phyloP scores from a whole-genome alignment of 2,888 invertebrate genomes.

The Drosophila phalerata region DNA sequence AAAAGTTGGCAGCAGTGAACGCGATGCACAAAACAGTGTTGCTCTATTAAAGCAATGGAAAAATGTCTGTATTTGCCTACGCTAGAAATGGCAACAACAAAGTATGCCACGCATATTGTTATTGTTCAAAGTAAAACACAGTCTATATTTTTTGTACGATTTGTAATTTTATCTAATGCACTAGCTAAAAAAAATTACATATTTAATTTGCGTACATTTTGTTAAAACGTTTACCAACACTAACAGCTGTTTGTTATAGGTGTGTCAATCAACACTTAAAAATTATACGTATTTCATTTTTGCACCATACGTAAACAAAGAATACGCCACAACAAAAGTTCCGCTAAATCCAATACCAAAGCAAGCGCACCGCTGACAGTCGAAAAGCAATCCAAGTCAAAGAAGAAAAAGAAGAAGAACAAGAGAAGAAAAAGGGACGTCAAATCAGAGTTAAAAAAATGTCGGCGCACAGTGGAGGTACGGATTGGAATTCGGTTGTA shows the following conservation, averaged over 20 bases:
- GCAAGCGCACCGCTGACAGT: conserved; percentile 50
- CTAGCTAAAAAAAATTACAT: conserved; percentile 30
- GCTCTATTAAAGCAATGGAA: conserved; percentile 9
- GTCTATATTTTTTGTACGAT: conserved; percentile 38
- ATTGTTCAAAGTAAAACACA: conserved; percentile 16
- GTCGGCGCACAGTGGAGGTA: conserved; percentile 95
- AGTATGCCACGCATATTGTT: conserved; percentile 38
- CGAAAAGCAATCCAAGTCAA: conserved; percentile 45
- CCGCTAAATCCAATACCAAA: conserved; percentile 46
- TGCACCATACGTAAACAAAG: conserved; percentile 57
- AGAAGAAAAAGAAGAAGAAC: conserved; percentile 41
- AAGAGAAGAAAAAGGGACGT: conserved; percentile 48
- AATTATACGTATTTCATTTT: conserved; percentile 43
- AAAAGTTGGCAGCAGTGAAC: too few relatives aligned
- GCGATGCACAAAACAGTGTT: conserved; percentile 39
- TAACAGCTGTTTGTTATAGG: conserved; percentile 47
- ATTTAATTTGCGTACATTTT: conserved; percentile 34
- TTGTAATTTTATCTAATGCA: conserved; percentile 39
- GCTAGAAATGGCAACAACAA: conserved; percentile 1
- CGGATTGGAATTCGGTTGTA: conserved; percentile 94
- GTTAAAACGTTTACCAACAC: conserved; percentile 40
- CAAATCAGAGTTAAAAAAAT: conserved; percentile 86
- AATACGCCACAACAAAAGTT: conserved; percentile 55
- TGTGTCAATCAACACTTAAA: conserved; percentile 47
- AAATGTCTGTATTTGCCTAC: conserved; percentile 1